phyloP scores from a whole-genome alignment of 1,140 invertebrate genomes.

The Calliopsis andreniformis region DNA sequence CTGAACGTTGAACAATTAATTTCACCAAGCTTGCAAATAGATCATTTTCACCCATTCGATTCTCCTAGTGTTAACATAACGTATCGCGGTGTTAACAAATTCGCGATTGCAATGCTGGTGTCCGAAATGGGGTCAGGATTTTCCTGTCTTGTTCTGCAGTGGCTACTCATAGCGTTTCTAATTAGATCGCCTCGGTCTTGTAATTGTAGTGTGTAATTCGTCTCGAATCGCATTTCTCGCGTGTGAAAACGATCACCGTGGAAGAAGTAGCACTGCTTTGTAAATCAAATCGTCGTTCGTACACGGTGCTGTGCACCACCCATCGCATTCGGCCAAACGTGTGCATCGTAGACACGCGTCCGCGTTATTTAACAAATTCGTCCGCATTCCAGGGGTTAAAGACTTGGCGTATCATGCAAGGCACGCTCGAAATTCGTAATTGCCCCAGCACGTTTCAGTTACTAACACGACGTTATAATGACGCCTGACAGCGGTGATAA shows the following conservation, averaged over 20 bases:
- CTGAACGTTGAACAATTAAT: too few species aligned
- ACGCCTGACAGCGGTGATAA: too few species aligned
- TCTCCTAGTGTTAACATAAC: too few species aligned
- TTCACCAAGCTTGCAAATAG: too few species aligned
- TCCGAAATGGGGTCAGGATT: slow-evolving; percentile 25
- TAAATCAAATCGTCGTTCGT: slow-evolving; percentile 26
- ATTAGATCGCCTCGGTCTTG: slow-evolving; percentile 2
- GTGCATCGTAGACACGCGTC: slow-evolving; percentile 2
- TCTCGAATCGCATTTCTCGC: slow-evolving; percentile 14
- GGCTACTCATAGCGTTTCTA: background rate
- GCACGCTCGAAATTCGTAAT: slow-evolving; percentile 1
- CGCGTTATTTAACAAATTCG: slow-evolving; percentile 38
- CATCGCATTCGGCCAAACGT: background rate
- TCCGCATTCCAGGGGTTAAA: slow-evolving; percentile 14
- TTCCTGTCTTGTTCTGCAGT: background rate
- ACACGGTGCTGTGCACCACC: slow-evolving; percentile 7
- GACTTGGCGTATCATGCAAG: background rate
- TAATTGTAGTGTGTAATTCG: slow-evolving; percentile 1
- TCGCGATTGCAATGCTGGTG: background rate
- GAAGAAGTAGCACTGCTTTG: slow-evolving; percentile 43
- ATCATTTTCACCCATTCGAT: too few species aligned
- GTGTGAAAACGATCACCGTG: slow-evolving; percentile 56
- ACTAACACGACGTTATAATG: too few species aligned
- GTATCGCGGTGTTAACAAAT: background rate
- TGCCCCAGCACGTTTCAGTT: background rate